Evolutionary conservation across 2,888 invertebrate genomes (phyloP), one percentile per base, ranked within the genome.

Genomic region (Beris morrisii): DNA sequence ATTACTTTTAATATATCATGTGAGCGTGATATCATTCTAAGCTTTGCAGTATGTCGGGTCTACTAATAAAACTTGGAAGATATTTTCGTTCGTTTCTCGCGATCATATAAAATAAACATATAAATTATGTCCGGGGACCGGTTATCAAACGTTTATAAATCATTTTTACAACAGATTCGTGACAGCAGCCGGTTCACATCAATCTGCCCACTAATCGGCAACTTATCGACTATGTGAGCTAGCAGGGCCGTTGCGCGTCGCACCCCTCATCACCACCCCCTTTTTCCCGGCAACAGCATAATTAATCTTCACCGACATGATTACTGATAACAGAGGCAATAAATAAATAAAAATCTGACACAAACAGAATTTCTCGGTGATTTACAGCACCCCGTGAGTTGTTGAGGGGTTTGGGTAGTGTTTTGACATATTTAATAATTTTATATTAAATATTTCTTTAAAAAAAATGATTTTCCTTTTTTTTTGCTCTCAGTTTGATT

Each of bases 271-370:
- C 15, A 15, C 11, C 44, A 6, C n/a, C 46, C 13, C 5, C 46
- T 46, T 13, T 13, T 12, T 15, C 13, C n/a, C 46, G 15, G 5
- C 7, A 4, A 46, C 38, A 9, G 38, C 22, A 52, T 31, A 61
- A 61, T 61, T 61, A 50, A 61, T 61, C 61, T 61, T 50, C 50
- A 15, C 61, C 50, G 61, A 61, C 61, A 61, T 61, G 61, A 61
- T 61, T 61, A 52, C 61, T 61, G 61, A 61, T 61, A 61, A 61
- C 61, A 52, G 61, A 43, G 38, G 61, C 61, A 61, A 61, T 61
- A 61, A 61, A 61, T 61, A 61, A 61, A 61, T 61, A 61, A 61
- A 61, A 61, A 61, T 61, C 61, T 61, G 61, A 61, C 61, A 61
- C 50, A 61, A 61, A 61, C 61, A 61, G 50, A 61, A 61, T 61